These are phyloP conservation scores for Yponomeuta sedellus DNA, from an alignment of 2,888 invertebrate genomes.

Conservation along the genomic window DNA sequence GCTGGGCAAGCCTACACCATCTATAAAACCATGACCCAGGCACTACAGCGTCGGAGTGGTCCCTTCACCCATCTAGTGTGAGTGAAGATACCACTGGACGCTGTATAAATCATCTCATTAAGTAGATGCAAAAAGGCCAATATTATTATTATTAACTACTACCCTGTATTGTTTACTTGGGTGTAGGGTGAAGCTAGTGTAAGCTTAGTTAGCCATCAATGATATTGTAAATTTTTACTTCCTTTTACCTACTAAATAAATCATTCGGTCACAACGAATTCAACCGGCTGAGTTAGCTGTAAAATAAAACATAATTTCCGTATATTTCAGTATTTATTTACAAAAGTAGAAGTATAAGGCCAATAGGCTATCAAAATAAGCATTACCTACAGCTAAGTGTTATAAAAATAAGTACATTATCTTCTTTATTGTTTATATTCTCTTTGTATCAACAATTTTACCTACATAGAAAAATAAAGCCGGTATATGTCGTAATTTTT, in stretches of 20 bases:
- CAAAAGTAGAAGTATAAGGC: background rate
- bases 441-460: background rate
- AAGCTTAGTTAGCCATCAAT: no score
- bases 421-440: no score
- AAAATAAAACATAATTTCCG: background rate
- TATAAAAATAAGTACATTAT: constrained; percentile 1
- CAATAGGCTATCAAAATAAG: background rate
- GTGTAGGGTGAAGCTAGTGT: no score
- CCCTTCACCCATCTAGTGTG: no score
- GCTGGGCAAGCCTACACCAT: no score
- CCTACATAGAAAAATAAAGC: background rate
- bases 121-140: no score
- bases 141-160: no score
- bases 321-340: constrained; percentile 4
- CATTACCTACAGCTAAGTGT: background rate
- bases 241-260: background rate
- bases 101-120: no score
- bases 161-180: no score
- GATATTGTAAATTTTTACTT: background rate
- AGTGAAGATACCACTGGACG: no score
- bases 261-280: background rate
- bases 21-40: no score
- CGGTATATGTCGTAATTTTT: background rate
- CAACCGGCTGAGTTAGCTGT: background rate
- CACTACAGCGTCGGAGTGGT: no score